These are phyloP conservation scores for Archocentrus centrarchus DNA, from an alignment of 2,113 vertebrate species.

Conservation along the genomic window DNA sequence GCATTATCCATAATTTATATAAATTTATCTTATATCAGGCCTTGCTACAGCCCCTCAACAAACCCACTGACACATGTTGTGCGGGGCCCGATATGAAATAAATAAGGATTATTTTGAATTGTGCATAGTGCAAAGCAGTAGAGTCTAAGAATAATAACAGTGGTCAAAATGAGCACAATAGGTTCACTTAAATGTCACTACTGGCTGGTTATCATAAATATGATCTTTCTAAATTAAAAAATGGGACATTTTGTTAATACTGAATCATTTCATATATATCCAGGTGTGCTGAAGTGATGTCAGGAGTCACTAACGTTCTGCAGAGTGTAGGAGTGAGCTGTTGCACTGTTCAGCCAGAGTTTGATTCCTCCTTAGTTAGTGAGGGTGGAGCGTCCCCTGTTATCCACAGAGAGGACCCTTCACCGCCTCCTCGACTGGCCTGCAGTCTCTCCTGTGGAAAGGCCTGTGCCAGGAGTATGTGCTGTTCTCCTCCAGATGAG, in stretches of 20 bases:
- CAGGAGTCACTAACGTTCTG: conserved; percentile 70
- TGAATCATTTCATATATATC: not conserved
- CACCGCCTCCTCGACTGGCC: not conserved
- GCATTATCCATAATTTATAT: not conserved
- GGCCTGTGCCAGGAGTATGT: conserved; percentile 73
- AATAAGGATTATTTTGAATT: not conserved
- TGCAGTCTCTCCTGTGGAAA: conserved; percentile 77
- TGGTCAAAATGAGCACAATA: not conserved
- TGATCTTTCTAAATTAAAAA: not conserved
- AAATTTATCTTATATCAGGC: not conserved
- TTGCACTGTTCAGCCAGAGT: conserved; percentile 83
- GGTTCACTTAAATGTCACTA: not conserved
- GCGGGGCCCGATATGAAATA: not conserved
- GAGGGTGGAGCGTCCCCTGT: not conserved
- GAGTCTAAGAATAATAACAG: not conserved
- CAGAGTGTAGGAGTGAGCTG: conserved; percentile 72
- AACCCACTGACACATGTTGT: not conserved
- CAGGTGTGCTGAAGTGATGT: conserved; percentile 72
- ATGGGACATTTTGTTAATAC: not conserved
- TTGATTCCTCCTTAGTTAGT: conserved; percentile 20
- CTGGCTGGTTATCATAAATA: not conserved
- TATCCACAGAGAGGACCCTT: conserved; percentile 25
- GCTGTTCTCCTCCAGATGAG: conserved; percentile 66
- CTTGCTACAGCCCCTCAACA: not conserved
- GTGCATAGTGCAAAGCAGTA: not conserved